Evolutionary conservation across 2,888 invertebrate species (phyloP).

Genomic region (Drosophila suboccidentalis): DNA sequence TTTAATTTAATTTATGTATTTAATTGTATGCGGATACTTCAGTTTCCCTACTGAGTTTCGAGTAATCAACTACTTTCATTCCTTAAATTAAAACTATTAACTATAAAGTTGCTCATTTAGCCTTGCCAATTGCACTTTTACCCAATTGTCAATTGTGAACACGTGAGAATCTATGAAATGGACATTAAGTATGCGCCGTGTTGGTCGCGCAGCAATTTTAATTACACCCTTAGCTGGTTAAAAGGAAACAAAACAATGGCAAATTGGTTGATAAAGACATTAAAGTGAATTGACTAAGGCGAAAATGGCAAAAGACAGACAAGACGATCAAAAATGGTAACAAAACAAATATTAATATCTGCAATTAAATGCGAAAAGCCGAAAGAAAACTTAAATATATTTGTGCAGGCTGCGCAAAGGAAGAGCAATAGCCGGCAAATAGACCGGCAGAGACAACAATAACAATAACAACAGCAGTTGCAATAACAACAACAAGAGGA

Average conservation of each 20-base stretch:
- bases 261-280: slow-evolving; percentile 53
- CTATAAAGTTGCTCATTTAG: background rate
- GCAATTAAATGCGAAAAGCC: slow-evolving; percentile 37
- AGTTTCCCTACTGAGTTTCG: background rate
- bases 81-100: slow-evolving; percentile 3
- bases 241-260: slow-evolving; percentile 12
- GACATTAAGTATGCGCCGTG: slow-evolving; percentile 58
- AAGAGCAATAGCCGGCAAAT: slow-evolving; percentile 61
- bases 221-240: slow-evolving; percentile 43
- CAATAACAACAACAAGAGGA: slow-evolving; percentile 7
- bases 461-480: slow-evolving; percentile 14
- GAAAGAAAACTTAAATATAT: slow-evolving; percentile 24
- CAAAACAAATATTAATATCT: slow-evolving; percentile 45
- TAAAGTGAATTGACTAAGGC: slow-evolving; percentile 32
- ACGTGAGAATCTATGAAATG: slow-evolving; percentile 25
- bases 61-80: slow-evolving; percentile 31
- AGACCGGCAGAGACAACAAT: slow-evolving; percentile 37
- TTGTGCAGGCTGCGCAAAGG: slow-evolving; percentile 23
- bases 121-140: slow-evolving; percentile 68
- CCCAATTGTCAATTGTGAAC: slow-evolving; percentile 27
- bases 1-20: too few relatives aligned
- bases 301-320: slow-evolving; percentile 16
- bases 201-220: slow-evolving; percentile 65
- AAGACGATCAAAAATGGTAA: slow-evolving; percentile 44
- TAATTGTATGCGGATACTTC: background rate